These are phyloP conservation scores for Drepana arcuata DNA, from an alignment of 1,140 invertebrate genomes.

Conservation along the genomic window DNA sequence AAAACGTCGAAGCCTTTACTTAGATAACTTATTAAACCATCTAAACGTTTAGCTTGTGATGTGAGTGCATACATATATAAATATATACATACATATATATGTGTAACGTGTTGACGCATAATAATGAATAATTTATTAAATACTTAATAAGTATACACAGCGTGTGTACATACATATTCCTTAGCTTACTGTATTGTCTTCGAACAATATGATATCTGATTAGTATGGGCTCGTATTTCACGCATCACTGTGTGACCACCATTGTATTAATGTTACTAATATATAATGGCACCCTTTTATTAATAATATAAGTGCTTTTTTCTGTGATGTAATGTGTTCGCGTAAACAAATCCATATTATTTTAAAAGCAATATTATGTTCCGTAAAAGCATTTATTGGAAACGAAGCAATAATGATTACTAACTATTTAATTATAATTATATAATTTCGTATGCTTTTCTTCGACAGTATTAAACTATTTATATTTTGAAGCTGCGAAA, in stretches of 20 bases:
- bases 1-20: slow-evolving; percentile 34
- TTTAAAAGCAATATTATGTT: slow-evolving; percentile 43
- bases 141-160: slow-evolving; percentile 33
- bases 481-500: too few relatives aligned
- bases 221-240: slow-evolving; percentile 5
- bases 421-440: slow-evolving; percentile 14
- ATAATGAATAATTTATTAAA: slow-evolving; percentile 41
- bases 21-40: slow-evolving; percentile 32
- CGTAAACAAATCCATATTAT: slow-evolving; percentile 39
- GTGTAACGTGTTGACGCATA: slow-evolving; percentile 64
- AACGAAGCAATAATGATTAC: slow-evolving; percentile 40
- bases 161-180: slow-evolving; percentile 40
- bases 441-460: slow-evolving; percentile 20
- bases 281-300: too few relatives aligned
- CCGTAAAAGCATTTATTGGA: slow-evolving; percentile 24
- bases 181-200: slow-evolving; percentile 52
- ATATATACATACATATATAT: too few relatives aligned
- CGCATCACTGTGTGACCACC: slow-evolving; percentile 15
- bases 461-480: slow-evolving; percentile 46
- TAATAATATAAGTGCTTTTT: too few relatives aligned
- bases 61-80: slow-evolving; percentile 38
- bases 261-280: too few relatives aligned
- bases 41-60: slow-evolving; percentile 39
- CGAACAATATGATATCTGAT: slow-evolving; percentile 13
- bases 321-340: slow-evolving; percentile 36